Evolutionary conservation across 2,797 vertebrate species (phyloP).

Genomic region (Pteropus rufus): DNA sequence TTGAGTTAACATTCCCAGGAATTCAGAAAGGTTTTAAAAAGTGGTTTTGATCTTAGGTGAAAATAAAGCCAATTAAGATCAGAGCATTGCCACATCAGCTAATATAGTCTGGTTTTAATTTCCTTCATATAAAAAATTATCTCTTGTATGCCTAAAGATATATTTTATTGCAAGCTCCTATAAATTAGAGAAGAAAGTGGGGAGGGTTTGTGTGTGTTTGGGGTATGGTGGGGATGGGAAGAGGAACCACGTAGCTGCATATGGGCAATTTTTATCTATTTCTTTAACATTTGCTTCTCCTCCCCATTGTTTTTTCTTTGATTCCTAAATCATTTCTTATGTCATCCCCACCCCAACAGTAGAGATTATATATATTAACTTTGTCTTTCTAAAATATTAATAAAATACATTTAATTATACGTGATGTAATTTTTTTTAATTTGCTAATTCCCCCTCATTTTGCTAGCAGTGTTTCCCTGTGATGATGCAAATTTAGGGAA

Average conservation of each 20-base stretch:
- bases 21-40: conserved; percentile 10
- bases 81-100: conserved; percentile 24
- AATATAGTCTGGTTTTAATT: conserved; percentile 32
- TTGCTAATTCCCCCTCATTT: background rate
- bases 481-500: conserved; percentile 3
- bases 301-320: background rate
- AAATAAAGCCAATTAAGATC: conserved; percentile 45
- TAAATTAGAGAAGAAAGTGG: background rate
- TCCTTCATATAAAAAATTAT: conserved; percentile 36
- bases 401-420: background rate
- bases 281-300: background rate
- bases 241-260: background rate
- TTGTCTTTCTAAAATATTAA: conserved; percentile 5
- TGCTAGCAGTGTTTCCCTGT: conserved; percentile 29
- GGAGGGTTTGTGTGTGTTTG: background rate
- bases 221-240: fast-evolving
- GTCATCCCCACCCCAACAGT: background rate
- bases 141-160: background rate
- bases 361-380: background rate
- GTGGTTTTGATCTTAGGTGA: background rate
- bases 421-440: background rate
- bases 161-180: background rate
- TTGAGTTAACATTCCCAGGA: background rate
- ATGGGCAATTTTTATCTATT: background rate
- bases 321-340: background rate